A percentile compares a stretch with the other conserved stretches of the same genome.
phyloP scores from a whole-genome alignment of 1,140 invertebrate species.

The Sycophila sp. region DNA sequence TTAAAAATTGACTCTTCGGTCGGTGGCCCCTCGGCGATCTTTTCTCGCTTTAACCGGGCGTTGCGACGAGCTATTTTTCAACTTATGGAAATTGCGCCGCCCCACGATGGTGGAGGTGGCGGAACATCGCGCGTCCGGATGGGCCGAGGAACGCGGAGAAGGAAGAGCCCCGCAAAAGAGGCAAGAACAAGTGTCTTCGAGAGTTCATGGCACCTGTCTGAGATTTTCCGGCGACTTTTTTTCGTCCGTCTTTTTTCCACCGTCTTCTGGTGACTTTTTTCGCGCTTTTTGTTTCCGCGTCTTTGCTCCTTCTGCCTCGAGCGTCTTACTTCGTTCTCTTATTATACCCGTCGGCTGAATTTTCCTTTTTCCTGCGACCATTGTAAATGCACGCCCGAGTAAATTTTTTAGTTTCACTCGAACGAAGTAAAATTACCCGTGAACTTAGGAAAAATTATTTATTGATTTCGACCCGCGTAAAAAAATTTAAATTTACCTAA shows the following conservation, averaged over 20 bases:
- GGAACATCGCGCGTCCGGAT: too few relatives aligned
- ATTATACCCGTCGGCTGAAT: too few relatives aligned
- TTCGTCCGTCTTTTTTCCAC: too few relatives aligned
- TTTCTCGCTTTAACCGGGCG: constrained; percentile 56
- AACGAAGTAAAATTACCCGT: too few relatives aligned
- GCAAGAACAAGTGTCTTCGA: constrained; percentile 32
- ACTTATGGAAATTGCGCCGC: constrained; percentile 61
- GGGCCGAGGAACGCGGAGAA: not conserved
- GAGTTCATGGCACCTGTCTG: constrained; percentile 35
- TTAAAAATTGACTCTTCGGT: constrained; percentile 33
- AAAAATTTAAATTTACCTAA: too few relatives aligned
- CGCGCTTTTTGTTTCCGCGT: constrained; percentile 40
- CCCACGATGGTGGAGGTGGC: constrained; percentile 32
- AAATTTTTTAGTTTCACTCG: too few relatives aligned
- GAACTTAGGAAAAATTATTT: too few relatives aligned
- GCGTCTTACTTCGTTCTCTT: too few relatives aligned
- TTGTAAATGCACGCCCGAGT: too few relatives aligned
- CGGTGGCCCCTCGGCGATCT: constrained; percentile 49
- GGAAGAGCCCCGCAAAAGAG: not conserved
- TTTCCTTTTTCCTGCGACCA: too few relatives aligned
- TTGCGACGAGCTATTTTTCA: constrained; percentile 58
- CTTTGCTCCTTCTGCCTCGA: too few relatives aligned
- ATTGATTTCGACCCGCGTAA: too few relatives aligned
- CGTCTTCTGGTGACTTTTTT: constrained; percentile 21
- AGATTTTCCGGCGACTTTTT: constrained; percentile 35